Conservation (phyloP, 2,797 vertebrate genomes). For the Periophthalmus magnuspinnatus region DNA sequence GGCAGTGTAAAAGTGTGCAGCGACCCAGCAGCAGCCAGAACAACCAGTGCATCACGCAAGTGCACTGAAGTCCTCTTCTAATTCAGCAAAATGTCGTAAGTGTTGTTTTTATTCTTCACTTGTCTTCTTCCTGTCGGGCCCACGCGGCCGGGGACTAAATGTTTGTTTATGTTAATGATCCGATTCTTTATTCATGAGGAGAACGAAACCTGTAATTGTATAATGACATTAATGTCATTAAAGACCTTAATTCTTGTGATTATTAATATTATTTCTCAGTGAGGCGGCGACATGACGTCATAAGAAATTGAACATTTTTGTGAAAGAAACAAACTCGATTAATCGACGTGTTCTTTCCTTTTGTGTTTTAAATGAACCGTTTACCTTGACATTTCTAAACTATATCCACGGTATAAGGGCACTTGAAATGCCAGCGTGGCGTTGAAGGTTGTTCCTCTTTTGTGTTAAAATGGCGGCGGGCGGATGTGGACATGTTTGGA, state of each 20-base stretch:
- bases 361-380: background rate
- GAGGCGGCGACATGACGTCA: conserved; percentile 12
- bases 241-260: background rate
- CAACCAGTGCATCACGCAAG: conserved; percentile 79
- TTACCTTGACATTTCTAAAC: background rate
- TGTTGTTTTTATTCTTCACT: conserved; percentile 28
- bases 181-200: background rate
- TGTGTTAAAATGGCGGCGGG: conserved; percentile 69
- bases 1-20: conserved; percentile 77
- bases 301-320: accelerated
- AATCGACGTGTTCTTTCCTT: background rate
- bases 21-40: conserved; percentile 71
- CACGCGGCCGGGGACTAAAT: background rate
- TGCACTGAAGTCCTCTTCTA: conserved; percentile 75
- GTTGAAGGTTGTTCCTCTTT: conserved; percentile 28
- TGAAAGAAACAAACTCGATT: accelerated
- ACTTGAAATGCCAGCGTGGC: conserved; percentile 47
- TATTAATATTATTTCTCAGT: background rate
- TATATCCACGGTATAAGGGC: too few relatives aligned
- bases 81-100: conserved; percentile 80
- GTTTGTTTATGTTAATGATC: background rate
- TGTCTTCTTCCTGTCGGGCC: conserved; percentile 1
- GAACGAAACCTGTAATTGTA: background rate
- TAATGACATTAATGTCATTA: background rate
- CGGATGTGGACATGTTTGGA: conserved; percentile 20